A percentile compares a stretch with the other conserved stretches of the same genome.
Conservation (phyloP, 1,140 invertebrate species). For the Steinernema khuongi region DNA sequence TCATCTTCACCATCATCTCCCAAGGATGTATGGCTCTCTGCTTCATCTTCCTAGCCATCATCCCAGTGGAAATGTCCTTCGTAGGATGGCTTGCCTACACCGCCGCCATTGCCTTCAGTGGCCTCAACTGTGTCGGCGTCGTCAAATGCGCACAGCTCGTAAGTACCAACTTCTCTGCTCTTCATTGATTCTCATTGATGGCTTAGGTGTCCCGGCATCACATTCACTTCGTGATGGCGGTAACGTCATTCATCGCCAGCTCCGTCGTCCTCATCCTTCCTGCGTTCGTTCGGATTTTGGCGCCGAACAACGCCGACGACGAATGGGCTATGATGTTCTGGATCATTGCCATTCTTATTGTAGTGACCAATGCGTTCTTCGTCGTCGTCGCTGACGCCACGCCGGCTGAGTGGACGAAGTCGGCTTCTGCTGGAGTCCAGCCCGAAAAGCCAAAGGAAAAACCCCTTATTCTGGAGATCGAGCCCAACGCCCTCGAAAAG, state of each 20-base stretch:
- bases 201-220: not conserved
- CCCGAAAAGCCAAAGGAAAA: not conserved
- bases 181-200: too few species aligned
- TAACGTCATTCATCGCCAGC: conserved; percentile 17
- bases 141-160: conserved; percentile 45
- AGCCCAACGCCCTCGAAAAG: not conserved
- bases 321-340: not conserved
- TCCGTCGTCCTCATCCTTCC: conserved; percentile 15
- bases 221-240: conserved; percentile 23
- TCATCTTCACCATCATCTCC: conserved; percentile 40
- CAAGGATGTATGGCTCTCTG: conserved; percentile 47
- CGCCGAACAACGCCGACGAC: not conserved
- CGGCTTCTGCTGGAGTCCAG: not conserved
- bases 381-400: not conserved
- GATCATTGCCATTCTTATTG: conserved; percentile 18
- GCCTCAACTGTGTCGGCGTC: conserved; percentile 47
- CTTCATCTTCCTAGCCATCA: conserved; percentile 43
- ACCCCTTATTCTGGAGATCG: not conserved
- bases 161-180: too few species aligned
- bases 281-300: conserved; percentile 17
- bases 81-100: conserved; percentile 47
- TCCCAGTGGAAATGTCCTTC: conserved; percentile 32
- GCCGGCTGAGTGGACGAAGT: not conserved
- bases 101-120: conserved; percentile 44
- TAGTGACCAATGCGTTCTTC: conserved; percentile 22